Percentiles rank a stretch among this genome's conserved stretches.
Conservation (phyloP, 2,113 vertebrate genomes). For the Nymphicus hollandicus region DNA sequence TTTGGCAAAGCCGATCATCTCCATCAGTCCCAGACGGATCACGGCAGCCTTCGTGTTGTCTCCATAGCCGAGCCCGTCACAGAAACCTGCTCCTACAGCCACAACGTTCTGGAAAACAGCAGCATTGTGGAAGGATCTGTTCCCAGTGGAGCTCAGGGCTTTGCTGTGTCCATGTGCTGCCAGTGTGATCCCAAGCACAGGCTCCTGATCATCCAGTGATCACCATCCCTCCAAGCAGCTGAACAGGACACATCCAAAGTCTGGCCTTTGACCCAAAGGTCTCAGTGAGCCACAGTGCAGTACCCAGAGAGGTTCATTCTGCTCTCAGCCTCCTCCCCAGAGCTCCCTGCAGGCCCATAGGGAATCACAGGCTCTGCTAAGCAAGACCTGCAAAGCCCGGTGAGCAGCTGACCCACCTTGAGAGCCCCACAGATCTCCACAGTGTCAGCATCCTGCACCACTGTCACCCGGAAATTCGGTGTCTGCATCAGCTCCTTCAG, state of each 20-base stretch:
- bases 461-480: conserved; percentile 88
- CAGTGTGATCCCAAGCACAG: neutral
- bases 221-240: neutral
- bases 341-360: neutral
- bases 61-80: conserved; percentile 90
- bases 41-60: conserved; percentile 97
- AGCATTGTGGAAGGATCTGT: neutral
- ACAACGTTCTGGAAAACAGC: conserved; percentile 84
- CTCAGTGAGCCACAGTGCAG: neutral
- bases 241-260: neutral
- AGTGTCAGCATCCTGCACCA: conserved; percentile 91
- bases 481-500: conserved; percentile 96
- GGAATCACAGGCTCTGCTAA: neutral
- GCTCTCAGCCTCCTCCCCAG: neutral
- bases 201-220: neutral
- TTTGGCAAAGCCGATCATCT: conserved; percentile 92
- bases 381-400: neutral
- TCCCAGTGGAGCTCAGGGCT: fast-evolving
- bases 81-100: conserved; percentile 94
- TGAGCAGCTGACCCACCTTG: conserved; percentile 77
- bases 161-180: neutral
- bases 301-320: neutral
- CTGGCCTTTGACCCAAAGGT: neutral
- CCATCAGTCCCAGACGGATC: conserved; percentile 95
- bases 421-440: conserved; percentile 97